Conservation (phyloP, 35 echinoderm and acorn worm species). For the Anneissia japonica region DNA sequence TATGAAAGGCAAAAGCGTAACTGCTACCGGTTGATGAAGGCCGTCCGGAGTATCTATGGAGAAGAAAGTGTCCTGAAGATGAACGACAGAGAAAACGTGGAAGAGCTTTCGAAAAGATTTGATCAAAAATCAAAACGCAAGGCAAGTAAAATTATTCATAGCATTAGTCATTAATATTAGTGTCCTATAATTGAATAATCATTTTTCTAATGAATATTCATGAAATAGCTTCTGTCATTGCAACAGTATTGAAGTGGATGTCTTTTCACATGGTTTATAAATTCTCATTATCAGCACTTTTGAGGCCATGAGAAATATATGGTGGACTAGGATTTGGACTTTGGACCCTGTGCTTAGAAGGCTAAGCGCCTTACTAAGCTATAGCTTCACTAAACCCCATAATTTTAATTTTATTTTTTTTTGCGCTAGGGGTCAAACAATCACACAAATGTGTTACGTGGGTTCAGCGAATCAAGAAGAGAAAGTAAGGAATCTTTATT, state of each 20-base stretch:
- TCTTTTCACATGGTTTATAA: too few species aligned
- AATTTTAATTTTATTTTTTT: not conserved
- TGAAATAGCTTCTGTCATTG: too few species aligned
- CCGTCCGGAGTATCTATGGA: conserved; percentile 73
- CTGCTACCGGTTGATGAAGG: conserved; percentile 97
- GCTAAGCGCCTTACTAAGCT: too few species aligned
- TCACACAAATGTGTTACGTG: not conserved
- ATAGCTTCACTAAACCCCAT: too few species aligned
- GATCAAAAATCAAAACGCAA: conserved; percentile 79
- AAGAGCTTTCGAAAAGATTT: conserved; percentile 62
- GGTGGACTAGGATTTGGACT: too few species aligned
- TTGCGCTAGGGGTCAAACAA: not conserved
- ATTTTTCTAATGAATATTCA: too few species aligned
- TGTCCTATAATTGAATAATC: too few species aligned
- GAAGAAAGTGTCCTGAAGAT: conserved; percentile 59
- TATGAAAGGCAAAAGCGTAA: conserved; percentile 94
- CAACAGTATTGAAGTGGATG: too few species aligned
- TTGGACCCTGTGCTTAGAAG: too few species aligned
- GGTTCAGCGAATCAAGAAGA: conserved; percentile 67
- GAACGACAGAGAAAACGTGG: conserved; percentile 50
- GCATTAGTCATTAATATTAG: too few species aligned
- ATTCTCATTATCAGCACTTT: too few species aligned
- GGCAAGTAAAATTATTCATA: conserved; percentile 43
- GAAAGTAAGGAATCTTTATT: conserved; percentile 89
- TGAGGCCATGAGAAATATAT: too few species aligned